Conservation (phyloP, 2,113 vertebrate species). For the Thermophis baileyi region DNA sequence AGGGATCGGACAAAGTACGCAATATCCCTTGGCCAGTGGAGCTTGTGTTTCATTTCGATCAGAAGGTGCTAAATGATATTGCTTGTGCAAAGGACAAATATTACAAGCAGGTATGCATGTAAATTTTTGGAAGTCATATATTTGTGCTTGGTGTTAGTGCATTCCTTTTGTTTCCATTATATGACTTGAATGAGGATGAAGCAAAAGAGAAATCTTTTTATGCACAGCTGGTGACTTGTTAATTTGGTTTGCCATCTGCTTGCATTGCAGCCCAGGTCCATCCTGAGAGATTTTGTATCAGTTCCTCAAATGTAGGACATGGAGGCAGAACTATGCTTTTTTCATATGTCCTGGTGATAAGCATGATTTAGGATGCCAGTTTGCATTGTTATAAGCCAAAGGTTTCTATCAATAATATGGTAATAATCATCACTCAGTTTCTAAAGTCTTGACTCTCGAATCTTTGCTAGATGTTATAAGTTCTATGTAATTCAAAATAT, state of each 20-base stretch:
- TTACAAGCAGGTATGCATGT: conserved; percentile 64
- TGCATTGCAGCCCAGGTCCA: background rate
- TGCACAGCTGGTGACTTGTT: background rate
- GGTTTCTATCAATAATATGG: background rate
- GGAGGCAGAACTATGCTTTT: background rate
- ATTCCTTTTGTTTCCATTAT: background rate
- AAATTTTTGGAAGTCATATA: background rate
- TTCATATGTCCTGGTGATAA: background rate
- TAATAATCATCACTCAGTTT: background rate
- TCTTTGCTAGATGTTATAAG: background rate
- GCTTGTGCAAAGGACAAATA: conserved; percentile 76
- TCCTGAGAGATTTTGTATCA: background rate
- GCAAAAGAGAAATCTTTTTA: background rate
- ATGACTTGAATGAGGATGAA: background rate
- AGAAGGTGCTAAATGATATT: conserved; percentile 73
- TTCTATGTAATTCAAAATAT: background rate
- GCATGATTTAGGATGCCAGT: background rate
- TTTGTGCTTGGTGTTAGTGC: background rate
- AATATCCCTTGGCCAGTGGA: conserved; percentile 80
- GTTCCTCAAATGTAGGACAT: background rate
- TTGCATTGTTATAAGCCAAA: background rate
- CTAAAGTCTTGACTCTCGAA: background rate
- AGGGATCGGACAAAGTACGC: conserved; percentile 82
- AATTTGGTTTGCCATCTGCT: too few relatives aligned
- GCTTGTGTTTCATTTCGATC: conserved; percentile 86